phyloP scores from a whole-genome alignment of 1,140 invertebrate genomes.

The Phymastichus coffea region DNA sequence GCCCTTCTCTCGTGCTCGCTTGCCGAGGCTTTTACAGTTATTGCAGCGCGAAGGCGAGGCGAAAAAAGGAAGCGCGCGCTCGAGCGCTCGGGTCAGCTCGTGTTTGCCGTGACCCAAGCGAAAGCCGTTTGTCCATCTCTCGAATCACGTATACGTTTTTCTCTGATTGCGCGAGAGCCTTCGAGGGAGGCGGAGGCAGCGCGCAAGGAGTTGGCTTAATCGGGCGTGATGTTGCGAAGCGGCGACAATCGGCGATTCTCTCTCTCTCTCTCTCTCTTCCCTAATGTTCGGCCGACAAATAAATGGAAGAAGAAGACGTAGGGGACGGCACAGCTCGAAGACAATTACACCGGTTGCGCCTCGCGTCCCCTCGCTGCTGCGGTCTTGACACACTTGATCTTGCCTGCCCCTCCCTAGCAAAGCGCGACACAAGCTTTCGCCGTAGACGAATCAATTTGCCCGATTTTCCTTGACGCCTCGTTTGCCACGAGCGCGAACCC shows the following conservation, averaged over 20 bases:
- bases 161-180: conserved; percentile 11
- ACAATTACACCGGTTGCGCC: conserved; percentile 34
- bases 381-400: no score
- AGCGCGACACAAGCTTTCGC: conserved; percentile 6
- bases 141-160: conserved; percentile 27
- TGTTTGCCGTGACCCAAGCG: conserved; percentile 47
- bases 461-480: conserved; percentile 8
- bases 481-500: no score
- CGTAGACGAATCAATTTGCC: conserved; percentile 10
- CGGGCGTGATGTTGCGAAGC: no score
- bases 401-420: background rate
- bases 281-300: conserved; percentile 20
- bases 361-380: no score
- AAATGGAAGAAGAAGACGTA: conserved; percentile 2
- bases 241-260: background rate
- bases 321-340: background rate
- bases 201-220: no score
- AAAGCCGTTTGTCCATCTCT: conserved; percentile 43
- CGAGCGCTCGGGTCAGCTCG: no score
- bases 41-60: no score
- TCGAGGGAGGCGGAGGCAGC: no score
- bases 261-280: no score
- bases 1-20: background rate
- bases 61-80: no score
- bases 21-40: conserved; percentile 26